Base-by-base conservation (phyloP, 2,113 vertebrate genomes). In the Hassar affinis region DNA sequence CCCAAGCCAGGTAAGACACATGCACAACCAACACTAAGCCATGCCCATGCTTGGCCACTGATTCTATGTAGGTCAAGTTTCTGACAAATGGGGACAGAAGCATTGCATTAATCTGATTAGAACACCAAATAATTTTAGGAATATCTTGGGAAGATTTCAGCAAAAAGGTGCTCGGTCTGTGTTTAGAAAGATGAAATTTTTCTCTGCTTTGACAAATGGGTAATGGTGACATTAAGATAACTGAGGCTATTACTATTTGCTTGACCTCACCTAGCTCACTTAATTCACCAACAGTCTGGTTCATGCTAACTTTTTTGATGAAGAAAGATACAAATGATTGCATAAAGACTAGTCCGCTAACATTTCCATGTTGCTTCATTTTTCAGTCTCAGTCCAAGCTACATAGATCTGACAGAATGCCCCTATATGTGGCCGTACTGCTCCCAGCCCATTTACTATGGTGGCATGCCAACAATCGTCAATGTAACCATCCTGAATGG, bases 391-490 rank as follows among this genome's bases (percentile, higher is more conserved):
- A 99, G 97, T 89, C 98, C 98, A 51, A 98, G 97, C 93, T 99
- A 99, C 91, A 95, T 99, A 45, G 98, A 99, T 88, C 92, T 99
- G 85, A 99, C 98, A 0, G 98, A 99, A 91, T 98, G 96, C 89
- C 98, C 98, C 0, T 99, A 99, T 93, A 99, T 99, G 98, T 99
- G 98, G 98, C 98, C 98, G 7, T 99, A 99, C 92, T 99, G 98
- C 91, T 99, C 98, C 66, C 98, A 99, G 92, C 98, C 98, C 82
- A 98, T 99, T 90, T 99, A 99, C 93, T 99, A 98, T 0, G 98
- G 98, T 85, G 98, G 98, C 56, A 99, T 99, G 97, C 98, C 98
- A 71, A 97, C 97, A 11, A 96, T 99, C 35, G 95, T 99, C 84
- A 99, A 99, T 66, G 95, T 99, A 81, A 99, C 98, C 20, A 97